These are phyloP conservation scores for Euzetes globulus DNA, from an alignment of 2,888 invertebrate genomes.

Conservation along the genomic window DNA sequence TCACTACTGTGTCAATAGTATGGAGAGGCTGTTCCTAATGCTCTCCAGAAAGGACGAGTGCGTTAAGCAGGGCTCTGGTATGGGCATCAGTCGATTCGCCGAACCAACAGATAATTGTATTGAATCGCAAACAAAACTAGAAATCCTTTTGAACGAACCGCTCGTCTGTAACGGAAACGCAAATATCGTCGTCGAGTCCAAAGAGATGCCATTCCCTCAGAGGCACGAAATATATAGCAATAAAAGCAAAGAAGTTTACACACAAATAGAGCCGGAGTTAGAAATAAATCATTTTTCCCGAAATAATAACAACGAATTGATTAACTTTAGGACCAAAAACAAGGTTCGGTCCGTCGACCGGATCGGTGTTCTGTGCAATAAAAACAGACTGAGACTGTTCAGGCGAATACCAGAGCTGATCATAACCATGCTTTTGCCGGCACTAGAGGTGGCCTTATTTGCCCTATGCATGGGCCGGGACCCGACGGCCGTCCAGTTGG, in stretches of 20 bases:
- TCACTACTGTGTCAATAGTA: constrained; percentile 47
- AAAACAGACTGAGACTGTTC: constrained; percentile 31
- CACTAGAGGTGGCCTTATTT: constrained; percentile 49
- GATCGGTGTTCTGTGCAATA: constrained; percentile 32
- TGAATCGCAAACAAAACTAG: not conserved
- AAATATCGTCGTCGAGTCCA: not conserved
- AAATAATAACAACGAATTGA: constrained; percentile 15
- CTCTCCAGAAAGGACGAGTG: constrained; percentile 52
- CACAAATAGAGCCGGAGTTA: constrained; percentile 16
- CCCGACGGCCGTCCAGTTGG: constrained; percentile 46
- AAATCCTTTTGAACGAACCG: not conserved
- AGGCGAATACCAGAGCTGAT: constrained; percentile 32
- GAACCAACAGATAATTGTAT: not conserved
- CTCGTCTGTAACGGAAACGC: constrained; percentile 18
- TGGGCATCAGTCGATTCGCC: not conserved
- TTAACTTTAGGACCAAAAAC: constrained; percentile 13
- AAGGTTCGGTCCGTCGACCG: constrained; percentile 13
- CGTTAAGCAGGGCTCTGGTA: not conserved
- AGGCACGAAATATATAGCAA: not conserved
- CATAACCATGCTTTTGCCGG: constrained; percentile 46
- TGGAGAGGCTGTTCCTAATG: constrained; percentile 88
- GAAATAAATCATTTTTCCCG: not conserved
- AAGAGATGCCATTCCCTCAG: not conserved
- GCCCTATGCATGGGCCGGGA: constrained; percentile 47
- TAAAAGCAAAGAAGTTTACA: constrained; percentile 14